A percentile compares a stretch with the other conserved stretches of the same genome.
These are phyloP conservation scores for Dasypolia templi DNA, from an alignment of 2,888 invertebrate genomes.

Conservation along the genomic window DNA sequence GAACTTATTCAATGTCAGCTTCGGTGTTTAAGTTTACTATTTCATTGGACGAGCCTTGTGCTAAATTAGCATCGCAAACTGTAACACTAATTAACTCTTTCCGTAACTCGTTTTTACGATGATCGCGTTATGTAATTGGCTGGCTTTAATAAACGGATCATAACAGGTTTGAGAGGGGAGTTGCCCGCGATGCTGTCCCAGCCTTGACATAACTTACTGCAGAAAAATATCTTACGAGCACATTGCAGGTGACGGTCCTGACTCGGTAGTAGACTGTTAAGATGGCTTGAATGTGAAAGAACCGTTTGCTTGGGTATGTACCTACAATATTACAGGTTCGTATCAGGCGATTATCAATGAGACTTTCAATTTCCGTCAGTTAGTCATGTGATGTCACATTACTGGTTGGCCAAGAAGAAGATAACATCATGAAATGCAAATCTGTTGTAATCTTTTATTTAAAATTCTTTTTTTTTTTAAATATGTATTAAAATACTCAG, in stretches of 20 bases:
- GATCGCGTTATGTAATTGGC: constrained; percentile 56
- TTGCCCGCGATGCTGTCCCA: constrained; percentile 44
- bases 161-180: constrained; percentile 57
- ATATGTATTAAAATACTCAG: constrained; percentile 3
- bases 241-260: not conserved
- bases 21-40: constrained; percentile 60
- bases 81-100: constrained; percentile 64
- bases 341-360: not conserved
- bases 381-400: not conserved
- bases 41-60: constrained; percentile 54
- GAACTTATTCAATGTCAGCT: constrained; percentile 73
- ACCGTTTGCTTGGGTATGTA: not conserved
- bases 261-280: not conserved
- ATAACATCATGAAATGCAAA: not conserved
- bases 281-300: not conserved
- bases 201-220: constrained; percentile 41
- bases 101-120: constrained; percentile 58
- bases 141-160: constrained; percentile 43
- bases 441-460: not conserved
- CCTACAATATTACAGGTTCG: not conserved
- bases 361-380: not conserved
- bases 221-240: constrained; percentile 13
- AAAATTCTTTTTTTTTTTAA: too few species aligned
- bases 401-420: not conserved
- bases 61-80: constrained; percentile 44